Percentiles rank a stretch among this genome's conserved stretches.
phyloP scores from a whole-genome alignment of 1,140 invertebrate genomes.

The Drosophila tristis region DNA sequence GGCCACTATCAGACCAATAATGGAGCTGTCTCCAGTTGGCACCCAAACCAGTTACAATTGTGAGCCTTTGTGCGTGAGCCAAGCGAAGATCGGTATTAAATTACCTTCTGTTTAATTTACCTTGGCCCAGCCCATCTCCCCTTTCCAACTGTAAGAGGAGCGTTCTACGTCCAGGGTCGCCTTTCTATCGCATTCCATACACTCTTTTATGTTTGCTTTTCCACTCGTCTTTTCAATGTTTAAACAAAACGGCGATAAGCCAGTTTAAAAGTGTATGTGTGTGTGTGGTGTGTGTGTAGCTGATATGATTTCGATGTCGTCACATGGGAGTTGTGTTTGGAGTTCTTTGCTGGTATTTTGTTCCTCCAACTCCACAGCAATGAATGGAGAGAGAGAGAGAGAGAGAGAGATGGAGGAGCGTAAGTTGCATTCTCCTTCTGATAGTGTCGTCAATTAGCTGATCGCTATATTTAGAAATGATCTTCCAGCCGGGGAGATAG shows the following conservation, averaged over 20 bases:
- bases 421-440: slow-evolving; percentile 26
- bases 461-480: slow-evolving; percentile 46
- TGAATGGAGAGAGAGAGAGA: slow-evolving; percentile 2
- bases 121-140: too few species aligned
- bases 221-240: slow-evolving; percentile 37
- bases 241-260: slow-evolving; percentile 50
- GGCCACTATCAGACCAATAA: too few species aligned
- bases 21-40: too few species aligned
- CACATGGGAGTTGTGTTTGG: slow-evolving; percentile 55
- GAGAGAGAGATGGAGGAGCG: neutral
- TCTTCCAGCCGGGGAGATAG: slow-evolving; percentile 7
- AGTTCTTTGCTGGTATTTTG: slow-evolving; percentile 1
- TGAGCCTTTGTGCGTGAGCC: too few species aligned
- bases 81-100: too few species aligned
- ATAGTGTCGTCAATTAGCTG: slow-evolving; percentile 4
- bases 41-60: too few species aligned
- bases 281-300: slow-evolving; percentile 7
- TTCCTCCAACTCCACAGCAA: slow-evolving; percentile 16
- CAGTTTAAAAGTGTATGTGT: slow-evolving; percentile 5
- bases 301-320: slow-evolving; percentile 61
- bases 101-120: too few species aligned
- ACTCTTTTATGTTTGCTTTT: slow-evolving; percentile 40
- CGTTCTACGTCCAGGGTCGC: slow-evolving; percentile 6
- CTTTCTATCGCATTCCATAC: slow-evolving; percentile 34
- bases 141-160: slow-evolving; percentile 22